A percentile compares a stretch with the other conserved stretches of the same genome.
These are phyloP conservation scores for Agrenia bidenticulata DNA, from an alignment of 2,888 invertebrate species.

Conservation along the genomic window DNA sequence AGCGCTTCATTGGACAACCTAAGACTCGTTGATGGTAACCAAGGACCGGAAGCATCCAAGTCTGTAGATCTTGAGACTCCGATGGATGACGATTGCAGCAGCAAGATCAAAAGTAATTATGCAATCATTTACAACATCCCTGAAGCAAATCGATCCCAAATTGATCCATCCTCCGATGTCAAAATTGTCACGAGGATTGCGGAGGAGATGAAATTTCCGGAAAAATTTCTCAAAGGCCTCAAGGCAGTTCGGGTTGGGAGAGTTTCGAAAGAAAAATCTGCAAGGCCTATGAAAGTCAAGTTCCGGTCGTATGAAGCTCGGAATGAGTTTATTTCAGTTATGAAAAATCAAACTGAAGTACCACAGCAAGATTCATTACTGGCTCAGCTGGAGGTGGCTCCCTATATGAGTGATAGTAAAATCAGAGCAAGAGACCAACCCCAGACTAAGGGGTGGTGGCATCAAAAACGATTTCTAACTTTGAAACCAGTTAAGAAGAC, in stretches of 20 bases:
- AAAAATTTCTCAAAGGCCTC: neutral
- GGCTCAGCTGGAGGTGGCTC: neutral
- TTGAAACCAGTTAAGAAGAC: too few relatives aligned
- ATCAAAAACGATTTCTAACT: neutral
- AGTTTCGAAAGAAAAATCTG: neutral
- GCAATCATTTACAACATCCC: constrained; percentile 13
- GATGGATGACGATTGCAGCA: neutral
- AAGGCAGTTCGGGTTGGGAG: constrained; percentile 3
- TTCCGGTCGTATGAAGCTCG: neutral
- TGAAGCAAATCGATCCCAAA: neutral
- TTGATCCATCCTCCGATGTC: neutral
- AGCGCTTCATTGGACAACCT: constrained; percentile 3
- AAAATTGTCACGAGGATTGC: neutral
- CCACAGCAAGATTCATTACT: neutral
- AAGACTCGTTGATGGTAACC: neutral
- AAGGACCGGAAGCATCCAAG: neutral
- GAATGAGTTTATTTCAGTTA: neutral
- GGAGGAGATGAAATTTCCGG: neutral
- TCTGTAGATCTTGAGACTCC: neutral
- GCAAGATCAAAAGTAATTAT: neutral
- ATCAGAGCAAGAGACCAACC: neutral
- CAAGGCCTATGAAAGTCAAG: constrained; percentile 6
- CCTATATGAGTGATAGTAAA: neutral
- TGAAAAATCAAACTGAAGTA: neutral
- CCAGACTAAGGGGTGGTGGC: neutral